Evolutionary conservation across 1,140 invertebrate species (phyloP).

Genomic region (Leptonema lineaticorne): DNA sequence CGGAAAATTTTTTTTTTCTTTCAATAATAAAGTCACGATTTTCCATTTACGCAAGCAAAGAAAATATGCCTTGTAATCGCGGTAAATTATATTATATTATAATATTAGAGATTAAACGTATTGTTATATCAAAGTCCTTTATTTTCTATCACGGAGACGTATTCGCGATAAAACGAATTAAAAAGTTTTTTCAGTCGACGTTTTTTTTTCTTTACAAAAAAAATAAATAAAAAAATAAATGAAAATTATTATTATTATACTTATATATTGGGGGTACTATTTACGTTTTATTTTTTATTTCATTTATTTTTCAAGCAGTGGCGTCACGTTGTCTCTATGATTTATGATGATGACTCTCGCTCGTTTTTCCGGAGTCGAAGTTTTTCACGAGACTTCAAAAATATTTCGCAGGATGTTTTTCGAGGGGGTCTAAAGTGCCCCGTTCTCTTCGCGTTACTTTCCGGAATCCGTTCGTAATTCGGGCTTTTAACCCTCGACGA

Average conservation of each 20-base stretch:
- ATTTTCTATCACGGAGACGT: too few relatives aligned
- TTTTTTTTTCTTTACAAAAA: too few relatives aligned
- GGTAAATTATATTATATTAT: too few relatives aligned
- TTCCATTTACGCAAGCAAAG: too few relatives aligned
- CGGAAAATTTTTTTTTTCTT: too few relatives aligned
- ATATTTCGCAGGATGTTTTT: neutral
- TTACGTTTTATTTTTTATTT: too few relatives aligned
- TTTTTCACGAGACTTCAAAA: neutral
- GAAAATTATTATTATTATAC: neutral
- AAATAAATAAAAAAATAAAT: neutral
- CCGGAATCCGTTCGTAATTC: neutral
- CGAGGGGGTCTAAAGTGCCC: neutral
- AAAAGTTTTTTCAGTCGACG: neutral
- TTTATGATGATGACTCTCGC: conserved; percentile 14
- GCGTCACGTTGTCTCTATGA: conserved; percentile 6
- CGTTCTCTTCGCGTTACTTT: neutral
- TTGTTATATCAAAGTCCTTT: too few relatives aligned
- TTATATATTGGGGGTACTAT: too few relatives aligned
- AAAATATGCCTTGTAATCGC: too few relatives aligned
- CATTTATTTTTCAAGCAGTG: neutral
- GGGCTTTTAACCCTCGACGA: neutral
- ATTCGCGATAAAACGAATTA: neutral
- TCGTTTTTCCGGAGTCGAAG: neutral
- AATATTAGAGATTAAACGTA: too few relatives aligned
- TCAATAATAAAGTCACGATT: too few relatives aligned